Percentiles rank a stretch among this genome's conserved stretches.
These are phyloP conservation scores for Muscina levida DNA, from an alignment of 2,888 invertebrate species.

Conservation along the genomic window DNA sequence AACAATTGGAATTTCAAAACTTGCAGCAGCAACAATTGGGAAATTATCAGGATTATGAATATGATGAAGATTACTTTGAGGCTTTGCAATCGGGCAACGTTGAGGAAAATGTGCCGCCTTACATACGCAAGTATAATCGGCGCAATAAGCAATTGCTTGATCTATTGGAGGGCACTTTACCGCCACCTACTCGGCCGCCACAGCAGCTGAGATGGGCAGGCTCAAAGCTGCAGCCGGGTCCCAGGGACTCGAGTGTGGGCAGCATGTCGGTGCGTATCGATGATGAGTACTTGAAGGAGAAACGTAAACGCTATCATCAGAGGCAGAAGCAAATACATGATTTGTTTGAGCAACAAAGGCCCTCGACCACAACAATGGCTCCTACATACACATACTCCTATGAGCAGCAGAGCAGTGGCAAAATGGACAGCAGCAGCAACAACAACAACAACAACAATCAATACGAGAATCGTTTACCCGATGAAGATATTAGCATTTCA, in stretches of 20 bases:
- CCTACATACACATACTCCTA: constrained; percentile 51
- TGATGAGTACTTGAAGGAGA: constrained; percentile 74
- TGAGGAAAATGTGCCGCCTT: constrained; percentile 77
- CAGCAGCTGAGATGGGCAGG: constrained; percentile 69
- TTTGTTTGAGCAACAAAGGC: constrained; percentile 67
- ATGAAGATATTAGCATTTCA: constrained; percentile 71
- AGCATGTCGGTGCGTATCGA: constrained; percentile 69
- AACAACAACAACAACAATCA: constrained; percentile 47
- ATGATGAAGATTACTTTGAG: constrained; percentile 67
- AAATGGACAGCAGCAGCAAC: constrained; percentile 52
- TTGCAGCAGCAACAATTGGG: constrained; percentile 68
- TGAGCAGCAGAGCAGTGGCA: constrained; percentile 53
- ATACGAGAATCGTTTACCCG: constrained; percentile 74
- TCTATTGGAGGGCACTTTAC: constrained; percentile 77
- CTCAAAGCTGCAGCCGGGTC: constrained; percentile 72
- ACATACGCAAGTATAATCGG: constrained; percentile 78
- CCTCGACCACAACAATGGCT: constrained; percentile 64
- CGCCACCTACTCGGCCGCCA: constrained; percentile 70
- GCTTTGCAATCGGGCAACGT: constrained; percentile 66
- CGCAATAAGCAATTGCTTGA: constrained; percentile 78
- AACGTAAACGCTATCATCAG: constrained; percentile 73
- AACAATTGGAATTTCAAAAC: constrained; percentile 49
- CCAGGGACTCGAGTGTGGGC: constrained; percentile 68
- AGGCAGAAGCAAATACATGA: constrained; percentile 67
- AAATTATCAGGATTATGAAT: constrained; percentile 71